phyloP scores from a whole-genome alignment of 2,797 vertebrate genomes.

The Pteronotus mesoamericanus region DNA sequence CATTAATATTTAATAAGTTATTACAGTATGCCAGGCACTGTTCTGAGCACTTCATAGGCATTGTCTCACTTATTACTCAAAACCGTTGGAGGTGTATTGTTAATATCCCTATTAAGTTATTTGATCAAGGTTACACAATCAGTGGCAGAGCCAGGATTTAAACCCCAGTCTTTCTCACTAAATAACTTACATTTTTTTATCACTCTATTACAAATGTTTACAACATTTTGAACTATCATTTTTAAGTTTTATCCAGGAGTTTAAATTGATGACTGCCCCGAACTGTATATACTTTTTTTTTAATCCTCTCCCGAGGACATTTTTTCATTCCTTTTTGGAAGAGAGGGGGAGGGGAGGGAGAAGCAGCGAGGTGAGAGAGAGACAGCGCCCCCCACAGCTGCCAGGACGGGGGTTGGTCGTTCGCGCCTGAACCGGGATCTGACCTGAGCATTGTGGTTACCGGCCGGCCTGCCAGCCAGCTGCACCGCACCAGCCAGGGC shows the following conservation, averaged over 20 bases:
- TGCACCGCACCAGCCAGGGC: neutral
- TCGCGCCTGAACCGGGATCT: neutral
- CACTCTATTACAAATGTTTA: neutral
- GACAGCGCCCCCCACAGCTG: neutral
- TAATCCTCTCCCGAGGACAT: neutral
- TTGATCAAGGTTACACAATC: neutral
- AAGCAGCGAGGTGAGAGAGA: neutral
- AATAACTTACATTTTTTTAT: neutral
- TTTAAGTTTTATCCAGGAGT: neutral
- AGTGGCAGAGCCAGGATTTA: neutral
- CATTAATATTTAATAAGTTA: neutral
- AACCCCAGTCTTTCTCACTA: neutral
- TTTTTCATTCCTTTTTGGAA: neutral
- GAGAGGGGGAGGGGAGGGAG: neutral
- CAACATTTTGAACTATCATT: neutral
- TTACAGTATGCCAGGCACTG: neutral
- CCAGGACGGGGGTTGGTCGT: no score
- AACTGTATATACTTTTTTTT: neutral
- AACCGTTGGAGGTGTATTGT: neutral
- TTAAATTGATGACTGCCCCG: neutral
- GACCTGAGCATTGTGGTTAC: neutral
- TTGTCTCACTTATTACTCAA: neutral
- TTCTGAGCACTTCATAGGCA: neutral
- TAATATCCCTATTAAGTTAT: neutral
- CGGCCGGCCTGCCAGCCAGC: neutral